Base-by-base conservation (phyloP, 37 sponge, comb jelly and placozoan genomes). In the Crambe crambe region DNA sequence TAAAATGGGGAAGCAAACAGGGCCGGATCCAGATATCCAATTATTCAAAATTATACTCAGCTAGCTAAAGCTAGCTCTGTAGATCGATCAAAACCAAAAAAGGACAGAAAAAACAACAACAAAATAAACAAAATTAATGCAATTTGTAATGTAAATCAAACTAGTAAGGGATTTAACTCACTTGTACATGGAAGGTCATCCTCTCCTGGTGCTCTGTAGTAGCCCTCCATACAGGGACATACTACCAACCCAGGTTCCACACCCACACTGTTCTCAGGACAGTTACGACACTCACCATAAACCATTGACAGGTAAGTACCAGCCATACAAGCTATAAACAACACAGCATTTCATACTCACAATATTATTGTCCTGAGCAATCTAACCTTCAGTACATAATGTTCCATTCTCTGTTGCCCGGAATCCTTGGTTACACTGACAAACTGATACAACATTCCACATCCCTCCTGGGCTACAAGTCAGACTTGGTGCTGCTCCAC, bases 151-250 rank as follows among this genome's bases (percentile, higher is more conserved):
- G n/a, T n/a, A n/a, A n/a, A n/a, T n/a, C n/a, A 51, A 51, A 51
- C 54, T 51, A 12, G 17, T 58, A 2, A 23, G 21, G 25, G 25
- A 58, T 58, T 51, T 51, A 15, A 58, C 59, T 18, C 25, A 67
- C 68, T 3, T 35, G 68, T 67, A 37, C 68, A 67, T 3, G 68
- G 68, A 3, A 67, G 68, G 68, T 67, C 68, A 3, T 3, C 37
- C 68, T 80, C 81, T n/a, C 20, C 58, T 17, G 58, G 36, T 41
- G 72, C 40, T 70, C 81, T 80, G 72, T 70, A 80, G 71, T 80
- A 80, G 36, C 72, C 81, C 38, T 57, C 37, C 36, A 71, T n/a
- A 70, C 81, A 80, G 22, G 81, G 72, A 36, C 81, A 80, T 56
- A 38, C 81, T 15, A 60, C 8, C 41, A 58, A 12, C 8, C 61